Evolutionary conservation across 2,888 invertebrate genomes (phyloP).

Genomic region (Drosophila ezoana): DNA sequence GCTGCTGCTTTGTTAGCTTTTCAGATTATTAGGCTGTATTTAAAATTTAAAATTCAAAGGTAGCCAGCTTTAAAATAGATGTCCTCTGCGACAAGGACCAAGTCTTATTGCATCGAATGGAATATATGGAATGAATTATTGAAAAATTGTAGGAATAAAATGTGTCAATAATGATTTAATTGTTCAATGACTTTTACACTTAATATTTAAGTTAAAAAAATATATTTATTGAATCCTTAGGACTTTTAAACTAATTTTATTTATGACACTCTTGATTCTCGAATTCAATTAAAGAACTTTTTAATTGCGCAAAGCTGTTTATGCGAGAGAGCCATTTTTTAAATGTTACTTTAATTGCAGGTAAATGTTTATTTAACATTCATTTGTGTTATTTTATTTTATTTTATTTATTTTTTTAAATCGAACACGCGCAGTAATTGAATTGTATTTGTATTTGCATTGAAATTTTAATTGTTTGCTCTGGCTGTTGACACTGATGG

Average conservation of each 20-base stretch:
- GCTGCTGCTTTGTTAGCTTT: slow-evolving; percentile 19
- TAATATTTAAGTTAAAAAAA: neutral
- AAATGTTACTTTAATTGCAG: slow-evolving; percentile 31
- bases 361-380: slow-evolving; percentile 56
- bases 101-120: neutral
- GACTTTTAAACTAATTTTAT: neutral
- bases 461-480: slow-evolving; percentile 64
- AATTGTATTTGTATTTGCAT: slow-evolving; percentile 29
- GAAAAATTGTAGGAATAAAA: no score
- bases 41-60: slow-evolving; percentile 2
- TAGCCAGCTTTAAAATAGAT: neutral
- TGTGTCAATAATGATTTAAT: no score
- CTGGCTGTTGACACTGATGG: slow-evolving; percentile 55
- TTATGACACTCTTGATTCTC: neutral
- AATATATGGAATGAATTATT: neutral
- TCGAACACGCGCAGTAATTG: slow-evolving; percentile 27
- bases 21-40: slow-evolving; percentile 1
- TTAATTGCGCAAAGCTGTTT: neutral
- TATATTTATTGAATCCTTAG: neutral
- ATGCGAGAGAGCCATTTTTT: neutral
- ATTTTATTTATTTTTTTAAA: slow-evolving; percentile 18
- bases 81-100: neutral
- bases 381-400: slow-evolving; percentile 41
- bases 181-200: no score
- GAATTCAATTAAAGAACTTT: neutral